Percentiles rank a stretch among this genome's conserved stretches.
Conservation (phyloP, 1,140 invertebrate species). For the Neotoxoptera formosana region DNA sequence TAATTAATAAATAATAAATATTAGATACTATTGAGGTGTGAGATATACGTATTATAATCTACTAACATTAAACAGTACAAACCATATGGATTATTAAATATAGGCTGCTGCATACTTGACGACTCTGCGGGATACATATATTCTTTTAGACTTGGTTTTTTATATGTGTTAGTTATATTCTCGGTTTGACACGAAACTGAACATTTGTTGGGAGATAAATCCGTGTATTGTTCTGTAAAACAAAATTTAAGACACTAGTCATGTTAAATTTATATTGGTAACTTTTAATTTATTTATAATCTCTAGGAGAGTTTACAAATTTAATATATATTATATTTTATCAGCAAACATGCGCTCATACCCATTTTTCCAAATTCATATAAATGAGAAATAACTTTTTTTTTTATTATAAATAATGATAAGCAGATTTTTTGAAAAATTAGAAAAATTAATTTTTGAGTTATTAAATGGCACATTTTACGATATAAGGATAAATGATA, state of each 20-base stretch:
- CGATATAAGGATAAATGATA: too few species aligned
- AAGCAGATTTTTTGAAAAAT: too few species aligned
- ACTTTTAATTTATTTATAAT: neutral
- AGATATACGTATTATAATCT: neutral
- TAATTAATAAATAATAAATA: neutral
- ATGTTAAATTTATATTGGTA: neutral
- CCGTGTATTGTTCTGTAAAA: neutral
- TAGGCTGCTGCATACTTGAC: neutral
- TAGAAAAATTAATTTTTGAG: too few species aligned
- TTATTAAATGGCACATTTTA: too few species aligned
- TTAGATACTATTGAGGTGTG: neutral
- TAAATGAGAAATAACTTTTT: neutral
- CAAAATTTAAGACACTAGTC: neutral
- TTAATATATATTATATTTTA: neutral
- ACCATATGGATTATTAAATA: constrained; percentile 39
- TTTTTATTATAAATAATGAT: too few species aligned
- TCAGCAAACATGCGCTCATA: neutral
- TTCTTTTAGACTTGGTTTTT: neutral
- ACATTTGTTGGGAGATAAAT: constrained; percentile 7
- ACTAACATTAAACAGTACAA: neutral
- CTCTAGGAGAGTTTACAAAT: neutral
- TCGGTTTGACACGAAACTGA: constrained; percentile 54
- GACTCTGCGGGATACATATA: neutral
- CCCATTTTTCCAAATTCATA: neutral
- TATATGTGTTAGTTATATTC: neutral